phyloP scores from a whole-genome alignment of 2,797 vertebrate species.

The Notoglanidium macrostoma region DNA sequence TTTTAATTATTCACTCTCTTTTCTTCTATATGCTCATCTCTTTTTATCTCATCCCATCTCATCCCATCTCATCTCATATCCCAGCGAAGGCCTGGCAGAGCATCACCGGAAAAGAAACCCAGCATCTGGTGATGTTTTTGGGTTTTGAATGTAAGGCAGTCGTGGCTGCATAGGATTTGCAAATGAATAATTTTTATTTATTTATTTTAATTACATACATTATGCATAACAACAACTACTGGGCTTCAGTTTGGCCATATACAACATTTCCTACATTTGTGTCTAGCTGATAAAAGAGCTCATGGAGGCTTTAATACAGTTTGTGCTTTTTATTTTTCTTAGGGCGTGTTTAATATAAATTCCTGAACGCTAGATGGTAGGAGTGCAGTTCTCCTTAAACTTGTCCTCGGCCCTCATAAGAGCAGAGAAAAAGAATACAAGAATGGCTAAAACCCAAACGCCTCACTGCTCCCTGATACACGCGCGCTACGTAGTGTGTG shows the following conservation, averaged over 20 bases:
- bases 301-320: background rate
- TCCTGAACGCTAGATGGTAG: constrained; percentile 37
- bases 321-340: background rate
- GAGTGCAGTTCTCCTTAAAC: background rate
- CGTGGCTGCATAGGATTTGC: too few species aligned
- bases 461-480: background rate
- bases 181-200: too few species aligned
- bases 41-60: too few species aligned
- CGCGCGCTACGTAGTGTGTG: background rate
- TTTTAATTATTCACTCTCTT: too few species aligned
- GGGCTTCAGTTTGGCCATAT: too few species aligned
- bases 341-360: background rate
- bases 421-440: background rate
- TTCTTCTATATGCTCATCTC: too few species aligned
- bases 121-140: background rate
- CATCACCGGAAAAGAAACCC: background rate
- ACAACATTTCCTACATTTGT: too few species aligned
- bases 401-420: background rate
- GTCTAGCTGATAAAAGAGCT: too few species aligned
- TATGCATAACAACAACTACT: too few species aligned
- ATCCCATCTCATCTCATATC: too few species aligned
- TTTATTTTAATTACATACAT: too few species aligned
- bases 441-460: background rate
- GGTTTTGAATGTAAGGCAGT: background rate
- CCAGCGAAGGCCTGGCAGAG: background rate